phyloP scores from a whole-genome alignment of 2,113 vertebrate species.

The Microtus richardsoni region DNA sequence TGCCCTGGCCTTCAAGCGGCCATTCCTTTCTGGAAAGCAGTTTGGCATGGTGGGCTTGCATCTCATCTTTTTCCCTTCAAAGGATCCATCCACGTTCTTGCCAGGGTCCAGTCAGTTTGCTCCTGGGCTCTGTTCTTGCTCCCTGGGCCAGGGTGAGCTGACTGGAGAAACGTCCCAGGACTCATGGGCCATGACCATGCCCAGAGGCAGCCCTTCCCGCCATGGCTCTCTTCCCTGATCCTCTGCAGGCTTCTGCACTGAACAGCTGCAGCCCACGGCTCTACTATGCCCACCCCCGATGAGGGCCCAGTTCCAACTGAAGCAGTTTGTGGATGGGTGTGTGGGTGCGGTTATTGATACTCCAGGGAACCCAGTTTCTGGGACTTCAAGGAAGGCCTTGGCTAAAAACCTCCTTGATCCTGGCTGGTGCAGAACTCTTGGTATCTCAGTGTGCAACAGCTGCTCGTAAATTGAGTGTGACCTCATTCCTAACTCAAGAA shows the following conservation, averaged over 20 bases:
- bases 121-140: not conserved
- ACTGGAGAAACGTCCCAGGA: not conserved
- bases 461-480: not conserved
- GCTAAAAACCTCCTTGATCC: not conserved
- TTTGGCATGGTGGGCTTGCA: not conserved
- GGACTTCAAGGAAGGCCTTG: not conserved
- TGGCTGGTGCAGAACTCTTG: not conserved
- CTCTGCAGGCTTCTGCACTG: too few species aligned
- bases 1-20: not conserved
- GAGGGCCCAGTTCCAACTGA: not conserved
- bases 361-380: not conserved
- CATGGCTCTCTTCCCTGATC: not conserved
- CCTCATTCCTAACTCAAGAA: not conserved
- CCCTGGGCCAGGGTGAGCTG: not conserved
- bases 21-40: slow-evolving; percentile 11
- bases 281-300: not conserved
- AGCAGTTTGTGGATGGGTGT: not conserved
- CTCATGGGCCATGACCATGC: too few species aligned
- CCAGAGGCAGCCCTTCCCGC: not conserved
- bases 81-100: not conserved
- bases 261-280: not conserved
- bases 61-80: not conserved
- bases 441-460: not conserved
- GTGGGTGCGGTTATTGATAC: not conserved
- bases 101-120: not conserved